Conservation (phyloP, 1,140 invertebrate genomes). For the Neoseiulus cucumeris region DNA sequence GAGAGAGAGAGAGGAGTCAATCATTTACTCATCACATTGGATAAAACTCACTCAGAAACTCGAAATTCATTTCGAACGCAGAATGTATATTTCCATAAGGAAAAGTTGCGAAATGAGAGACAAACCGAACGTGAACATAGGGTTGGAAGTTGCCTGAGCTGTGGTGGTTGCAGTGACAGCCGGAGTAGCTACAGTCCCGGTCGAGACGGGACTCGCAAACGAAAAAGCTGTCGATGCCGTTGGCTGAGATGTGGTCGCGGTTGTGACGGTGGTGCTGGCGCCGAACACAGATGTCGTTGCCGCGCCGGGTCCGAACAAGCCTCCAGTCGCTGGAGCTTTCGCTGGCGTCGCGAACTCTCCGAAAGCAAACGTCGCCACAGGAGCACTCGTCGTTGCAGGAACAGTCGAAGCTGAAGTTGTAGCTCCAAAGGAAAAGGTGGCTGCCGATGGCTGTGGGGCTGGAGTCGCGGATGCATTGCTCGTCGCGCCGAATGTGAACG, state of each 20-base stretch:
- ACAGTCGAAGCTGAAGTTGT: background rate
- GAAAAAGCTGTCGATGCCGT: background rate
- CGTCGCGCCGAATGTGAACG: no score
- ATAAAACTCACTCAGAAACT: no score
- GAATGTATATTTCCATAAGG: no score
- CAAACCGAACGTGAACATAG: no score
- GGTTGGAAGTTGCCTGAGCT: no score
- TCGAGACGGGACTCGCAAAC: background rate
- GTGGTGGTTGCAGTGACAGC: background rate
- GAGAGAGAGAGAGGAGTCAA: no score
- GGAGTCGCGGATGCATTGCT: no score
- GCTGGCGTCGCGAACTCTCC: background rate
- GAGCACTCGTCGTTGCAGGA: no score
- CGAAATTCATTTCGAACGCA: no score
- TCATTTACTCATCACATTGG: no score
- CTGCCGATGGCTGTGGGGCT: background rate
- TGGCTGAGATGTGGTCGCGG: background rate
- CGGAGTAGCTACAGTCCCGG: background rate
- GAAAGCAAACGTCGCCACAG: background rate
- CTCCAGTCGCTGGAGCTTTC: background rate
- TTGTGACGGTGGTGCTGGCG: background rate
- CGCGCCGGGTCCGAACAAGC: background rate
- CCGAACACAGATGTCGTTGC: background rate
- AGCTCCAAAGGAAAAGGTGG: background rate
- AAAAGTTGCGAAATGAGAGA: no score